Base-by-base conservation (phyloP, 1,140 invertebrate species). In the Hyphantria cunea region DNA sequence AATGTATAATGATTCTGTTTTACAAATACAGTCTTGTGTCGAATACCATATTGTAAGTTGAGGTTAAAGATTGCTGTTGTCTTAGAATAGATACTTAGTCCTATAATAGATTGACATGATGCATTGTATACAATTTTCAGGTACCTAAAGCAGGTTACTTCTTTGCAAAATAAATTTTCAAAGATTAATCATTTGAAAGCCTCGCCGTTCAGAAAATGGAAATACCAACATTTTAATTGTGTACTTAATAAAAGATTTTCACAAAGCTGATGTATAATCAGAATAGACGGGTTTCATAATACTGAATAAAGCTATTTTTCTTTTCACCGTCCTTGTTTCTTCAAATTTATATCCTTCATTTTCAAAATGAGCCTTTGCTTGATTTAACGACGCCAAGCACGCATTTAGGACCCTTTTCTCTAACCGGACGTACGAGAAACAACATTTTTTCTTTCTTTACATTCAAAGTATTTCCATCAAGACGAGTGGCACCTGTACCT, bases 381-480 rank as follows among this genome's bases (percentile, higher is more conserved):
- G 55, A 58, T 58, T 58, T 58, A 58, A 58, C 55, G 55, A 58
- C 33, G 45, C 41, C 15, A 14, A 58, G 45, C 45, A 58, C 55
- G 55, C 55, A 48, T 48, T 39, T 49, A 14, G 45, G 14, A 25
- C 17, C 44, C 45, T 25, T 31, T 49, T 33, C 37, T 10, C 44
- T 14, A 39, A 31, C 32, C 53, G 53, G 32, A 47, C 44, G 32
- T 58, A 33, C 55, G 45, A 58, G 45, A 33, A 14, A 49, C 11
- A 39, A 33, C 33, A 39, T 39, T 15, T 49, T 58, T 48, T 56
- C 33, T 58, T 49, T 45, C 60, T 55, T 61, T 61, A 12, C 59
- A 53, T 58, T 68, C 58, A 44, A 62, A 52, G 44, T 68, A 59
- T 56, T 55, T 63, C 49, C 54, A 61, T 68, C 49, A 59, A 48